These are phyloP conservation scores for Gymnocephalus cernua DNA, from an alignment of 2,113 vertebrate genomes.

Conservation along the genomic window DNA sequence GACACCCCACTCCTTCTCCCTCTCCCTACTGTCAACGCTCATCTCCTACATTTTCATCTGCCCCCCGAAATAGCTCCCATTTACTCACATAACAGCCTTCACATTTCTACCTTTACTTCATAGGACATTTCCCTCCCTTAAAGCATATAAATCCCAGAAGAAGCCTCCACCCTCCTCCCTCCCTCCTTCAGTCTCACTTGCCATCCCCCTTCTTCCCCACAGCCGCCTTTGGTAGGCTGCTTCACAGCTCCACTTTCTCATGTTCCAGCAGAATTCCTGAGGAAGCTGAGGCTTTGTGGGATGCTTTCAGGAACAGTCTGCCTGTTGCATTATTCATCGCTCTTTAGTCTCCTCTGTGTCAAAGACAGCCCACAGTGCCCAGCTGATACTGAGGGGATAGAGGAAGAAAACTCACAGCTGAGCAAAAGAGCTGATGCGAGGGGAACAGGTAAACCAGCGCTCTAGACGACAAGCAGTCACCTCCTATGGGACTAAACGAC, in stretches of 20 bases:
- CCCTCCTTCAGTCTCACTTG: slow-evolving; percentile 19
- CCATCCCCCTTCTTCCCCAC: neutral
- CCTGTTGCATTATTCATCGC: slow-evolving; percentile 81
- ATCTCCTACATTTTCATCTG: slow-evolving; percentile 73
- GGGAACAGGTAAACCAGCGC: slow-evolving; percentile 49
- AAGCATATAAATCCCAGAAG: slow-evolving; percentile 74
- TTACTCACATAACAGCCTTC: slow-evolving; percentile 79
- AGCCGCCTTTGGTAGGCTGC: slow-evolving; percentile 48
- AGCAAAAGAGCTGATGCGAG: slow-evolving; percentile 30
- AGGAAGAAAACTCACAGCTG: slow-evolving; percentile 45
- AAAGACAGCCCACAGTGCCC: slow-evolving; percentile 63
- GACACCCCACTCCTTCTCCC: slow-evolving; percentile 52
- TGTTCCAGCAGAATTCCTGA: slow-evolving; percentile 73
- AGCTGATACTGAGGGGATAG: slow-evolving; percentile 58
- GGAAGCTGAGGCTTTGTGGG: slow-evolving; percentile 71
- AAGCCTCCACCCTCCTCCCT: slow-evolving; percentile 40
- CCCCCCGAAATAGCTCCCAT: slow-evolving; percentile 78
- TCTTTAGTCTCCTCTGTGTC: slow-evolving; percentile 65
- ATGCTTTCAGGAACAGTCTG: slow-evolving; percentile 79
- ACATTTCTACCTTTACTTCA: slow-evolving; percentile 74
- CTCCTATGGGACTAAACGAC: slow-evolving; percentile 40
- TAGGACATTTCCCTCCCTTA: slow-evolving; percentile 74
- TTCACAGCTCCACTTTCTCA: slow-evolving; percentile 62
- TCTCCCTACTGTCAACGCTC: slow-evolving; percentile 70
- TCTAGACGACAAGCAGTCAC: slow-evolving; percentile 19